Conservation (phyloP, 1,140 invertebrate genomes). For the Diprion similis region DNA sequence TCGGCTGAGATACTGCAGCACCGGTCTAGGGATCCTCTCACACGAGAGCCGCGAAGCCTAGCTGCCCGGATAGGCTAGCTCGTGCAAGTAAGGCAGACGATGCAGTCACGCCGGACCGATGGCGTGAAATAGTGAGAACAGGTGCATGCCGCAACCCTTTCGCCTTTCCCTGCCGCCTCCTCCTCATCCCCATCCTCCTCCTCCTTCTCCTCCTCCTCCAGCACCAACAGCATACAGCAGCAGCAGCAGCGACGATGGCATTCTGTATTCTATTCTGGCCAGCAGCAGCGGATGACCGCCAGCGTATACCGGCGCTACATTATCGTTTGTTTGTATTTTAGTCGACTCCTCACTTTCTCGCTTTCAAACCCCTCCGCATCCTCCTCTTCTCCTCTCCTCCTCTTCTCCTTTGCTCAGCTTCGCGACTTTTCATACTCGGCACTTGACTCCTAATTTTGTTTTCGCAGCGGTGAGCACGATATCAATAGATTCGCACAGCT, state of each 20-base stretch:
- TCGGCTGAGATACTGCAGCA: too few relatives aligned
- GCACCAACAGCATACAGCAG: too few relatives aligned
- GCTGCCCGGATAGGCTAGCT: too few relatives aligned
- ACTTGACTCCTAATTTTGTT: too few relatives aligned
- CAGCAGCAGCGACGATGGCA: background rate
- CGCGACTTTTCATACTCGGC: too few relatives aligned
- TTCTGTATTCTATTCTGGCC: slow-evolving; percentile 1
- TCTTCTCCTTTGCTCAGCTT: background rate
- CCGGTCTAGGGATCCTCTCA: too few relatives aligned
- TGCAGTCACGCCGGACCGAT: slow-evolving; percentile 8
- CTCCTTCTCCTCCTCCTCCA: background rate
- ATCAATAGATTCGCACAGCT: background rate
- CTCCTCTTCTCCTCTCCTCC: slow-evolving; percentile 13
- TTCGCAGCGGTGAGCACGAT: too few relatives aligned
- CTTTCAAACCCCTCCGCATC: background rate
- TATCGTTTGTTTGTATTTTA: slow-evolving; percentile 13
- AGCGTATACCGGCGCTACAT: background rate
- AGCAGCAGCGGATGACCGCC: background rate
- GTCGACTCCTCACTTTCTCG: background rate
- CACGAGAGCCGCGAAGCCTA: too few relatives aligned
- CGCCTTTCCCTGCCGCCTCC: background rate
- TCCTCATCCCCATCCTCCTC: background rate
- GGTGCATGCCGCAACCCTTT: slow-evolving; percentile 23
- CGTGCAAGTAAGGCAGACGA: background rate
- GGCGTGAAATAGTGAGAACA: slow-evolving; percentile 39